Evolutionary conservation across 2,888 invertebrate species (phyloP).

Genomic region (Acleris sparsana): DNA sequence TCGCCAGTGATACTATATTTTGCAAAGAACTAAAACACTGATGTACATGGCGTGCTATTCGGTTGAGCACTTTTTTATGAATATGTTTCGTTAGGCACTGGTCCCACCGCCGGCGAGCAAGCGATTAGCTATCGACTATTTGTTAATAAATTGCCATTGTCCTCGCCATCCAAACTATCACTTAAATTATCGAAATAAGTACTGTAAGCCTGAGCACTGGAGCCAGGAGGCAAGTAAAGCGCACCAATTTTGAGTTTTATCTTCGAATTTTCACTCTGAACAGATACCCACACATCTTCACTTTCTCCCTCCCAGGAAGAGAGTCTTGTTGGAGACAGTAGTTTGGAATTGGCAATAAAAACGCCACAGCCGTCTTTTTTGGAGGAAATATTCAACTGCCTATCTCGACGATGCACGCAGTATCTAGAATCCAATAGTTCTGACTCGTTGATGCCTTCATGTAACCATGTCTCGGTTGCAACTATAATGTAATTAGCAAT

Average conservation of each 20-base stretch:
- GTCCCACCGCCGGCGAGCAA: too few relatives aligned
- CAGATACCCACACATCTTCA: neutral
- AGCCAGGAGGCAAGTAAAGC: neutral
- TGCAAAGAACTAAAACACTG: too few relatives aligned
- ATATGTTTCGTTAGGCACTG: too few relatives aligned
- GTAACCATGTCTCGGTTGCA: conserved; percentile 1
- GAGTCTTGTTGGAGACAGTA: neutral
- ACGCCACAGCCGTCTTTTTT: neutral
- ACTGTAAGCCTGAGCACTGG: neutral
- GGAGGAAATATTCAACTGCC: neutral
- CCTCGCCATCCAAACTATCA: too few relatives aligned
- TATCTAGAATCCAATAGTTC: neutral
- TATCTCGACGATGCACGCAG: neutral
- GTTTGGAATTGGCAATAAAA: neutral
- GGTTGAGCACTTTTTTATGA: too few relatives aligned
- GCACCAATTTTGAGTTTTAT: neutral
- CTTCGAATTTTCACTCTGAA: neutral
- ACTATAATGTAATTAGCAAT: neutral
- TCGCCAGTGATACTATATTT: too few relatives aligned
- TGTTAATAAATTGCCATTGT: too few relatives aligned
- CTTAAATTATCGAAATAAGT: neutral
- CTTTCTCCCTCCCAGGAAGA: neutral
- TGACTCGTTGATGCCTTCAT: neutral
- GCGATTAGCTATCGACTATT: too few relatives aligned
- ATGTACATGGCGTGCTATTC: too few relatives aligned